Conservation (phyloP, 2,888 invertebrate species). For the Brenthis ino region DNA sequence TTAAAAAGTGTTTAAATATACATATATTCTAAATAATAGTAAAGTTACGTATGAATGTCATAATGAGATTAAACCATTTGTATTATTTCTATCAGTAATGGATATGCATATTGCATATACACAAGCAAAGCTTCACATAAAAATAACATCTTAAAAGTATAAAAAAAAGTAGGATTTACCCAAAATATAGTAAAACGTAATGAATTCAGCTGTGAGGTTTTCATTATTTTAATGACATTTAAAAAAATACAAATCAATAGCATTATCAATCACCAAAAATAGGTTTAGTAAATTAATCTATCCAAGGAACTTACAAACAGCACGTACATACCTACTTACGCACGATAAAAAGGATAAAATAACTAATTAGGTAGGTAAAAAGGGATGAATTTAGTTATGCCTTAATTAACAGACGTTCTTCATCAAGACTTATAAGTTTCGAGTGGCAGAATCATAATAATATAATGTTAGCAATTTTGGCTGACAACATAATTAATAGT, state of each 20-base stretch:
- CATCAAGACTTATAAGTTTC: conserved; percentile 12
- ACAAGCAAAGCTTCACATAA: too few relatives aligned
- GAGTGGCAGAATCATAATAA: conserved; percentile 17
- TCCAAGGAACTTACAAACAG: neutral
- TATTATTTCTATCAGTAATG: too few relatives aligned
- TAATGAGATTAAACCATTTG: too few relatives aligned
- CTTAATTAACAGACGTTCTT: conserved; percentile 6
- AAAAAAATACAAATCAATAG: neutral
- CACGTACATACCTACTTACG: conserved; percentile 3
- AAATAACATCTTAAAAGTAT: too few relatives aligned
- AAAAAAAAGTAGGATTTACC: too few relatives aligned
- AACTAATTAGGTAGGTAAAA: neutral
- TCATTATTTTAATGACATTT: too few relatives aligned
- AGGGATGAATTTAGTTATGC: conserved; percentile 7
- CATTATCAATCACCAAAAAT: conserved; percentile 4
- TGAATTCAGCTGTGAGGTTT: too few relatives aligned
- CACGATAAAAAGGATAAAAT: neutral
- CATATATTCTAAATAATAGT: neutral
- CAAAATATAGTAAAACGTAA: too few relatives aligned
- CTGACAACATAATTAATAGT: conserved; percentile 41
- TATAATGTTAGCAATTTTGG: conserved; percentile 29
- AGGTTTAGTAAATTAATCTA: conserved; percentile 9
- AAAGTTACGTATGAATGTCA: neutral
- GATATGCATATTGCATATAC: too few relatives aligned
- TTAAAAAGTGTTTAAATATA: neutral